Base-by-base conservation (phyloP, 2,888 invertebrate genomes). In the Eurois occulta region DNA sequence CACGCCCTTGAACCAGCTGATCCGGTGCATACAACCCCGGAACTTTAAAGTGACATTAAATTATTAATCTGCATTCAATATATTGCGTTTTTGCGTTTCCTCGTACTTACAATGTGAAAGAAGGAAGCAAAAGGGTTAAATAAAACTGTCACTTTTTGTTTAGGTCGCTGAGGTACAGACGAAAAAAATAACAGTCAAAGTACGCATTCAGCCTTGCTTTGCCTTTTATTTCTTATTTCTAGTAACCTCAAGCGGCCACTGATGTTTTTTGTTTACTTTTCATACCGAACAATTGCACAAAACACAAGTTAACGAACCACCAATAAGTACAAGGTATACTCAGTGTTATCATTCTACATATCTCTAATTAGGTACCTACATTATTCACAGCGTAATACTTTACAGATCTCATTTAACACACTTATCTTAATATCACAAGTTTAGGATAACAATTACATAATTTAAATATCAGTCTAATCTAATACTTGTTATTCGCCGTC, bases 1-100 rank as follows among this genome's bases (percentile, higher is more conserved):
- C 72, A 60, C 35, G 77, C 83, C 91, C 92, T 93, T 92, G 92
- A 90, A 90, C 88, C 81, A 86, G 81, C 88, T 78, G 78, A 83
- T 84, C 85, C 77, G 72, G 72, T 70, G 79, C 68, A 66, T 72
- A 66, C 60, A 81, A 87, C 80, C 84, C 88, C 85, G 82, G 88
- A 88, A 88, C 85, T 69, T 65, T 43, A 75, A 5, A 66, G 41
- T 32, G 41, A 62, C 62, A 69, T 60, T 64, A 60, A 68, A 62
- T 46, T 55, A 46, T 74, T 11, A 75, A 21, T 60, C 28, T 18
- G 60, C 60, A 60, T 32, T 60, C 28, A 58, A 66, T 75, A 58
- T 80, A 66, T 58, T 43, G n/a, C 41, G 18, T 65, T 28, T 38
- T 58, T 11, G 24, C 35, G 62, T 71, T 67, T 77, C 52, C 41